These are phyloP conservation scores for Eremobia ochroleuca DNA, from an alignment of 2,888 invertebrate genomes.

Conservation along the genomic window DNA sequence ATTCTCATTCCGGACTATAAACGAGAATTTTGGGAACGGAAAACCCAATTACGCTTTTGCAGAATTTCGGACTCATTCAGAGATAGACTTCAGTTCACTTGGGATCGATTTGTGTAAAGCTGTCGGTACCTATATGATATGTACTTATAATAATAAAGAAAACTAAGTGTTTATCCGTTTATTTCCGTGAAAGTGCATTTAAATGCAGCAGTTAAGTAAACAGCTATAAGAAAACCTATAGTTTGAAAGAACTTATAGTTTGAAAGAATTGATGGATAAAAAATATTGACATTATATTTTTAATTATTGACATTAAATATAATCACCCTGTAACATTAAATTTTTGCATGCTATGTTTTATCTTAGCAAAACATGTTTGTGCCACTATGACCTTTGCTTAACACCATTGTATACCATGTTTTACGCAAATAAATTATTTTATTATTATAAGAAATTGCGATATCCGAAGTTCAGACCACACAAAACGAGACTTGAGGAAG, in stretches of 20 bases:
- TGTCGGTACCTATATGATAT: not conserved
- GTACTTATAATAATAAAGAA: not conserved
- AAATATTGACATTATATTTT: too few species aligned
- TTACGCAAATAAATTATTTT: too few species aligned
- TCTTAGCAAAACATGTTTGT: too few species aligned
- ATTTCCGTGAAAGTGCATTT: not conserved
- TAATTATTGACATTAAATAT: too few species aligned
- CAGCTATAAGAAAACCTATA: not conserved
- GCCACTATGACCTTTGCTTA: too few species aligned
- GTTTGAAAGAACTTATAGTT: too few species aligned
- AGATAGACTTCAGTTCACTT: not conserved
- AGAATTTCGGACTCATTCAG: slow-evolving; percentile 9
- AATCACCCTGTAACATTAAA: too few species aligned
- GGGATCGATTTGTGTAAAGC: not conserved
- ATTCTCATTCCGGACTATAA: slow-evolving; percentile 34
- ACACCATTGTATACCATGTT: too few species aligned
- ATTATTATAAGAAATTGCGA: not conserved
- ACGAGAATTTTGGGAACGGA: slow-evolving; percentile 34
- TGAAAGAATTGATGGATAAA: too few species aligned
- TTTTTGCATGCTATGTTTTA: too few species aligned
- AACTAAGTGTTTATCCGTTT: not conserved
- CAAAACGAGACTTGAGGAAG: not conserved
- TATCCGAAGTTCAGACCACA: not conserved
- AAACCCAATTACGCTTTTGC: slow-evolving; percentile 43
- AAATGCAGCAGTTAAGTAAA: not conserved